Evolutionary conservation across 2,113 vertebrate genomes (phyloP).

Genomic region (Lutjanus erythropterus): DNA sequence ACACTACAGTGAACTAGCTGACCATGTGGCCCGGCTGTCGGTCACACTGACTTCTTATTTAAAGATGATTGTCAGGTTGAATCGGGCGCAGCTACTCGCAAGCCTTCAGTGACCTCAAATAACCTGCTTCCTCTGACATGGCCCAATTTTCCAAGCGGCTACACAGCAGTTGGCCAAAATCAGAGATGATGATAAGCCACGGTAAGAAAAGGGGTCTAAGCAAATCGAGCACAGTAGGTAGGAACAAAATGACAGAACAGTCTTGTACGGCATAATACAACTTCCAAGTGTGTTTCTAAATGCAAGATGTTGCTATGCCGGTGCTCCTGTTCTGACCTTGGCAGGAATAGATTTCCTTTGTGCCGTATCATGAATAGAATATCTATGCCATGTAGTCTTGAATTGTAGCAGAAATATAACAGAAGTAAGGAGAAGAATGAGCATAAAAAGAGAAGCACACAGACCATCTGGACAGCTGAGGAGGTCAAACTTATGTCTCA

Average conservation of each 20-base stretch:
- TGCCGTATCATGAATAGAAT: conserved; percentile 43
- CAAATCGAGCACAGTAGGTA: not conserved
- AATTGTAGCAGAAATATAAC: conserved; percentile 35
- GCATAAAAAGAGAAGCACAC: conserved; percentile 4
- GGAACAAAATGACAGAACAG: not conserved
- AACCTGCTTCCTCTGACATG: not conserved
- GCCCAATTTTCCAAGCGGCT: conserved; percentile 25
- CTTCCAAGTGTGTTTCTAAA: conserved; percentile 13
- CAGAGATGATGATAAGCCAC: conserved; percentile 10
- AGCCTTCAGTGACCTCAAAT: conserved; percentile 33
- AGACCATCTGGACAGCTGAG: conserved; percentile 12
- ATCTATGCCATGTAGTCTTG: conserved; percentile 2
- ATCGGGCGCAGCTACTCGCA: conserved; percentile 19
- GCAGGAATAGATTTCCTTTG: conserved; percentile 51
- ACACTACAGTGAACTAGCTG: conserved; percentile 24
- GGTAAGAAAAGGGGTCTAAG: conserved; percentile 1
- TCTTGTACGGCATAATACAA: not conserved
- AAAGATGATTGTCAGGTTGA: conserved; percentile 12
- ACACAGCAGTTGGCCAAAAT: conserved; percentile 7
- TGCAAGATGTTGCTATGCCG: conserved; percentile 45
- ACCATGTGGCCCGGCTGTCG: conserved; percentile 6
- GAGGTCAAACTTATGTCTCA: not conserved
- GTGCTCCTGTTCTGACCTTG: conserved; percentile 34
- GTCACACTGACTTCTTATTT: conserved; percentile 16
- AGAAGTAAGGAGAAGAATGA: conserved; percentile 2